Evolutionary conservation across 2,797 vertebrate genomes (phyloP), one percentile per base, ranked within the genome.

Genomic region (Neosilurus mollespiculum): DNA sequence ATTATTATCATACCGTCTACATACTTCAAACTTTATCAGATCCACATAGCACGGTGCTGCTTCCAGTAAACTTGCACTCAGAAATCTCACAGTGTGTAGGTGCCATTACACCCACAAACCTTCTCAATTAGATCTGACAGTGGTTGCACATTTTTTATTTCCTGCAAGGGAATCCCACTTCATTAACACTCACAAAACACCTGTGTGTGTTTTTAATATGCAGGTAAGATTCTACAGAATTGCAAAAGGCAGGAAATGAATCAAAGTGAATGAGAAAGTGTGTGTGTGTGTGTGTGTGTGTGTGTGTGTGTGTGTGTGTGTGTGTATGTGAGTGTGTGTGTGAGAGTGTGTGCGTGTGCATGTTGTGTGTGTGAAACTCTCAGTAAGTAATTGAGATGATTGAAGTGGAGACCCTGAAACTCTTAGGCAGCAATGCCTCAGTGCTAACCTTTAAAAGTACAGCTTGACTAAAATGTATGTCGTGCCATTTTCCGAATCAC

Each of bases 121-220:
- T 75, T 51, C 53, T 61, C 9, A n/a, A n/a, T 69, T 53, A 77
- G 54, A 84, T 58, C 30, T 73, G 78, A 66, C 20, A 14, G 61
- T 65, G 67, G 62, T 80, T 49, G 34, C 58, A 62, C 2, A 20
- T 66, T 53, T 49, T 64, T 64, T 18, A 8, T 22, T 79, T 78
- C 79, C 54, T 56, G 58, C 76, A 43, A 82, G 83, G 81, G 81
- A 79, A 83, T 83, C 78, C 69, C 26, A 37, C 54, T 78, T 84
- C 37, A 81, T 88, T 86, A 75, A 80, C 81, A 86, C 79, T 81
- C 24, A 0, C 84, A 92, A 82, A 67, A 86, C 87, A 70, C 87
- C 76, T 78, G 82, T 78, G 75, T 81, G 37, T 86, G 87, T 90
- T 91, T 88, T 89, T 93, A 93, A 92, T 91, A 93, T 90, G 91